These are phyloP conservation scores for Porites australiensis DNA, from an alignment of 64 coral and sea anemone genomes.

Conservation along the genomic window DNA sequence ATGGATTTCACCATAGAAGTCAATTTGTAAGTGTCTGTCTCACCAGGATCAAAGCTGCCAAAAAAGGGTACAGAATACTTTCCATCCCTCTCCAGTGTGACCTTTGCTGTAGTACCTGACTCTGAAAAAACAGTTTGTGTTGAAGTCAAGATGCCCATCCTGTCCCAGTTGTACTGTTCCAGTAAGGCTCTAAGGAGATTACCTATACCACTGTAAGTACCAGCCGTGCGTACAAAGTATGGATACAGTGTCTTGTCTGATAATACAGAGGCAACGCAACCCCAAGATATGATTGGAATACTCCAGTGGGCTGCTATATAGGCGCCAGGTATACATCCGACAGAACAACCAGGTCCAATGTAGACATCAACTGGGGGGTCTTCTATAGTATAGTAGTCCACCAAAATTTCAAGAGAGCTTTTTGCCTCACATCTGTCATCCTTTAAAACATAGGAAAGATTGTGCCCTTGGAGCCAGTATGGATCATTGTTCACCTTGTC, in stretches of 20 bases:
- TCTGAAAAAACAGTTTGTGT: conserved; percentile 62
- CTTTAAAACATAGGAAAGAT: conserved; percentile 44
- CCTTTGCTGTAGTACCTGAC: conserved; percentile 53
- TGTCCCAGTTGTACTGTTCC: conserved; percentile 53
- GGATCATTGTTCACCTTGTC: conserved; percentile 66
- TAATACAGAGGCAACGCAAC: conserved; percentile 50
- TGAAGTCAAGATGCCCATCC: conserved; percentile 59
- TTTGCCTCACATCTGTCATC: conserved; percentile 62
- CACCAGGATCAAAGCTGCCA: conserved; percentile 64
- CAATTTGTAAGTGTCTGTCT: conserved; percentile 15
- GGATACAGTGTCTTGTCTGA: conserved; percentile 73
- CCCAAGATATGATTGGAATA: conserved; percentile 83
- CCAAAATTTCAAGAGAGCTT: conserved; percentile 34
- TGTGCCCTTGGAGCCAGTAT: conserved; percentile 62
- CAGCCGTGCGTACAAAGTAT: conserved; percentile 81
- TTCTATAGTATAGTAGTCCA: conserved; percentile 49
- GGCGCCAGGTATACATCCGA: conserved; percentile 66
- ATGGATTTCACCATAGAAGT: conserved; percentile 65
- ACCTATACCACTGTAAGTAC: conserved; percentile 45
- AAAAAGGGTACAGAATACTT: conserved; percentile 60
- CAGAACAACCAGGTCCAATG: conserved; percentile 89
- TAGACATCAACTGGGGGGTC: conserved; percentile 64
- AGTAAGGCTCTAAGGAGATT: conserved; percentile 52
- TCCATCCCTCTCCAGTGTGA: conserved; percentile 29
- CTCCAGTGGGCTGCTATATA: conserved; percentile 79